Evolutionary conservation across 1,140 invertebrate species (phyloP), one percentile per base, ranked within the genome.

Genomic region (Ooceraea biroi): DNA sequence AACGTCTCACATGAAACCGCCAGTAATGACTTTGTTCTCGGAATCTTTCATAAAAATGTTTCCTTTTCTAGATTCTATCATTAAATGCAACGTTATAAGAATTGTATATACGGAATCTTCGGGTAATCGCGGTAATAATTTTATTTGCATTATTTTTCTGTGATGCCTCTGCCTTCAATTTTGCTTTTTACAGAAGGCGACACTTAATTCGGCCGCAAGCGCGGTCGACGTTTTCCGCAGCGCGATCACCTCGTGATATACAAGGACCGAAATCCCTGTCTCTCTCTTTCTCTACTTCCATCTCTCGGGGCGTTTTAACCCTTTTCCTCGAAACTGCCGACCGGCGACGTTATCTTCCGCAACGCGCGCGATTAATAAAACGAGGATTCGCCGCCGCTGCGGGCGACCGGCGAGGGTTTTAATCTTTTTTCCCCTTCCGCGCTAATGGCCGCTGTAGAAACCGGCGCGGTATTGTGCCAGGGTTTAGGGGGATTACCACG

Each of bases 401-500:
- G 69, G 63, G 80, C 50, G 84, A 58, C 78, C 73, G 72, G 57
- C 50, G 69, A 86, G 85, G 72, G 82, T 88, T 88, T 88, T 86
- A 86, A 88, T 82, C 85, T 77, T 85, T 87, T 85, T 82, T 82
- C 63, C 77, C 77, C 82, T 74, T 50, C 83, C 61, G 65, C 74
- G 76, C 76, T 85, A 85, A 88, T 87, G 85, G 82, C 76, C 77
- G 82, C 71, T 83, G 77, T 88, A 85, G 83, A 71, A 77, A 55
- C 83, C 77, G 46, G 50, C 50, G 57, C 65, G 85, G 77, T 88
- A 87, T 88, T 88, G 87, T 88, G 85, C 60, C 72, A 78, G 85
- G 85, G 73, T 87, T 88, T 87, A 82, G 72, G 69, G 66, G 85
- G 83, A 87, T 88, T 85, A 88, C 77, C 66, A 76, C 76, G 83